Conservation (phyloP, 2,888 invertebrate genomes). For the Melitaea athalia region DNA sequence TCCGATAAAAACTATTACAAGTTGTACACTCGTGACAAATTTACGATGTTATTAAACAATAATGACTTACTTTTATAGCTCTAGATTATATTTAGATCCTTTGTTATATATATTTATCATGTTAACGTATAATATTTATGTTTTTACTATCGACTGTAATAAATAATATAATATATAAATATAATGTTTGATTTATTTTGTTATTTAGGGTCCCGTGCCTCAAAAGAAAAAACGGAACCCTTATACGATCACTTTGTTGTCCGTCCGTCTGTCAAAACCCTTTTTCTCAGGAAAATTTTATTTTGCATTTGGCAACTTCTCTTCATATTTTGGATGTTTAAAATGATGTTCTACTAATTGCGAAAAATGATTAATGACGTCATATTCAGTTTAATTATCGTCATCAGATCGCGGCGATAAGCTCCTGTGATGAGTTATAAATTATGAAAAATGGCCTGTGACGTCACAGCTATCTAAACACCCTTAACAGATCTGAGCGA, state of each 20-base stretch:
- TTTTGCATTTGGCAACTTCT: too few relatives aligned
- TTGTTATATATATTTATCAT: neutral
- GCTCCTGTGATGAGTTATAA: too few relatives aligned
- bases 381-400: too few relatives aligned
- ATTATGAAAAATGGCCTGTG: neutral
- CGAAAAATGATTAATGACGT: too few relatives aligned
- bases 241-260: too few relatives aligned
- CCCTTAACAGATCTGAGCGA: conserved; percentile 21
- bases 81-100: conserved; percentile 1
- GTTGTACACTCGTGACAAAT: conserved; percentile 34
- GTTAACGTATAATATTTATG: neutral
- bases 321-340: too few relatives aligned
- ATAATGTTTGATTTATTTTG: neutral
- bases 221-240: too few relatives aligned
- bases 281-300: too few relatives aligned
- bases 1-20: conserved; percentile 34
- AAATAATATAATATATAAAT: neutral
- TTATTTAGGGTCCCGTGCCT: too few relatives aligned
- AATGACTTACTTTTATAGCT: conserved; percentile 24
- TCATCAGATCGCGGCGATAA: too few relatives aligned
- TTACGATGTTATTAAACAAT: conserved; percentile 36
- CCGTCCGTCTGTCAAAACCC: too few relatives aligned
- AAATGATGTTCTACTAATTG: too few relatives aligned
- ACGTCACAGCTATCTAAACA: conserved; percentile 1
- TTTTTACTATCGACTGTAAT: neutral